Evolutionary conservation across 2,888 invertebrate genomes (phyloP), one percentile per base, ranked within the genome.

Genomic region (Achlya flavicornis): DNA sequence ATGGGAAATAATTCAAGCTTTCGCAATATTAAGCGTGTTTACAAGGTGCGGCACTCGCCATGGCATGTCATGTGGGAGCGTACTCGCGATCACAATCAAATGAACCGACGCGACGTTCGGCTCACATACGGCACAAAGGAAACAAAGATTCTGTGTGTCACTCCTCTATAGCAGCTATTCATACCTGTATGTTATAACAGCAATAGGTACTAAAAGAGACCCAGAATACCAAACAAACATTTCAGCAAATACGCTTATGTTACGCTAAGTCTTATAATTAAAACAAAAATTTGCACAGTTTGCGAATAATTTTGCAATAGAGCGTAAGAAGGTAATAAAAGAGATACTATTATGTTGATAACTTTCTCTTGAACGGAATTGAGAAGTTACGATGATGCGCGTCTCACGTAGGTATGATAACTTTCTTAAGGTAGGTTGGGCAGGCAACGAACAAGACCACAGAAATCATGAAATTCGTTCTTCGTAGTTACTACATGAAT

Each of bases 71-170:
- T 85, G 79, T 88, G 89, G 90, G 90, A 85, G 87, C 84, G 86
- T 76, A 69, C 72, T 75, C 69, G 76, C 76, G 74, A 76, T 77
- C 76, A 87, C 88, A 86, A 89, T 88, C 81, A 81, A 79, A 53
- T 53, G 6, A 53, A 53, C 53, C 19, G 53, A 53, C 53, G 80
- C 79, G 74, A 73, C 80, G 86, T 84, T 86, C 82, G 81, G 73
- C 66, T 69, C 71, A 62, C 64, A 67, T 74, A 74, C 76, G 63
- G 63, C 71, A 90, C 86, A 89, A 89, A 81, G 81, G 77, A 71
- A 84, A 90, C 88, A 91, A 89, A 86, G 81, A 83, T 84, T 81
- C 81, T 88, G 90, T 90, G 79, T 83, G 68, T 75, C 68, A 63
- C 72, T 80, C 77, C 68, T 75, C 67, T 73, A 74, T 69, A 71